Evolutionary conservation across 2,113 vertebrate species (phyloP).

Genomic region (Phyllopteryx taeniolatus): DNA sequence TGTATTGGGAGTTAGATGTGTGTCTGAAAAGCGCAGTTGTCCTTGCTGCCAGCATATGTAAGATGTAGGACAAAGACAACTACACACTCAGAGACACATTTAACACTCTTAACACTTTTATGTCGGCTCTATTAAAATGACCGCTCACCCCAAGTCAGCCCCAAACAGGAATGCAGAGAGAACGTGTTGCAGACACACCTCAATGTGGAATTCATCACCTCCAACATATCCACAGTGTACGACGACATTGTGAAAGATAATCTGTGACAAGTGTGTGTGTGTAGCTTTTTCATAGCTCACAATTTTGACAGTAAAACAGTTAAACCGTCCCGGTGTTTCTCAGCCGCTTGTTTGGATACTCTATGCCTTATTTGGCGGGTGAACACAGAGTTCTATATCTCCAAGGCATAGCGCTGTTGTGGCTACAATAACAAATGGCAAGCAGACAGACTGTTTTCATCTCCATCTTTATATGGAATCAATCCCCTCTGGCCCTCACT

Average conservation of each 20-base stretch:
- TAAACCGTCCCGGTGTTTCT: neutral
- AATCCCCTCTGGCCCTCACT: conserved; percentile 14
- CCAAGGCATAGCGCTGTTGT: conserved; percentile 30
- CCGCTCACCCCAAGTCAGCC: conserved; percentile 10
- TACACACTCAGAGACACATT: neutral
- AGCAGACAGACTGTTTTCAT: conserved; percentile 38
- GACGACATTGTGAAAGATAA: conserved; percentile 3
- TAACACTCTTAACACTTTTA: neutral
- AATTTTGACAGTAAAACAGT: neutral
- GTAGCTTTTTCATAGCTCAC: conserved; percentile 2
- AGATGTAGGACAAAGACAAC: neutral
- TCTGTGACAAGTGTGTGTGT: conserved; percentile 18
- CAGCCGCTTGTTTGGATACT: conserved; percentile 14
- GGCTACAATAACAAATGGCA: conserved; percentile 41
- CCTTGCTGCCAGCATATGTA: conserved; percentile 15
- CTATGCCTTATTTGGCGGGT: conserved; percentile 35
- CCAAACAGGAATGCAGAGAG: conserved; percentile 18
- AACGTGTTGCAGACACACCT: conserved; percentile 15
- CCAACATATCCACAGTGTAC: conserved; percentile 8
- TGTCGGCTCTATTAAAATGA: conserved; percentile 9
- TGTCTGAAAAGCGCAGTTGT: conserved; percentile 9
- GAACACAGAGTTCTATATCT: conserved; percentile 38
- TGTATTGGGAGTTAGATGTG: neutral
- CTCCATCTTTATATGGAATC: conserved; percentile 29
- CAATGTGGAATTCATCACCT: conserved; percentile 24